Base-by-base conservation (phyloP, 1,140 invertebrate genomes). In the Drosophila sp. region DNA sequence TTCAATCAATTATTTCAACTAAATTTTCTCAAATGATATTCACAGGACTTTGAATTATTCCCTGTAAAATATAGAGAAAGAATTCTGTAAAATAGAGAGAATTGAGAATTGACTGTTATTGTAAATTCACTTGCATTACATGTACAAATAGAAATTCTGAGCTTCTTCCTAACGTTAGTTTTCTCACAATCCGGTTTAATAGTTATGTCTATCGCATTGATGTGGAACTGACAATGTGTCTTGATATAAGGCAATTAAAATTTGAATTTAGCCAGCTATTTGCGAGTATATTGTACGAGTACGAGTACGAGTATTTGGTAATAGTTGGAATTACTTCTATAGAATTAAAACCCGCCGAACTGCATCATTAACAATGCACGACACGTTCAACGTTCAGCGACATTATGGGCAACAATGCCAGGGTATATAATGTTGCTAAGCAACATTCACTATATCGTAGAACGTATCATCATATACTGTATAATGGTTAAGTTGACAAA, bases 341-440 rank as follows among this genome's bases (percentile, higher is more conserved):
- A 67, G 57, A 79, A 87, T 70, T 48, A 54, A 86, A 86, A 89
- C 75, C 51, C 57, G 86, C 63, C 67, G 59, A 73, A 89, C 78
- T 46, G 67, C 78, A 82, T 87, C 67, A 65, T 89, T 82, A 70
- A 41, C 50, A 50, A 87, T 82, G 75, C 82, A 54, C 76, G 64
- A 48, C 82, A 89, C 83, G 83, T 73, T 53, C 56, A 25, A 89
- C 83, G 83, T 73, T 53, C 56, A 25, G 8, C 32, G 21, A 29
- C 21, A 16, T 70, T 67, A 51, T 59, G 41, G 43, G 36, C 48
- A 59, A 50, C 41, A 74, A 38, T 54, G 48, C 13, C 43, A 59
- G 29, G 25, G 36, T 9, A 36, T 16, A 53, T 13, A 36, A 43
- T 79, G 51, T 62, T 78, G 58, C 73, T 34, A 16, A 11, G 14